Evolutionary conservation across 2,113 vertebrate species (phyloP).

Genomic region (Progne subis): DNA sequence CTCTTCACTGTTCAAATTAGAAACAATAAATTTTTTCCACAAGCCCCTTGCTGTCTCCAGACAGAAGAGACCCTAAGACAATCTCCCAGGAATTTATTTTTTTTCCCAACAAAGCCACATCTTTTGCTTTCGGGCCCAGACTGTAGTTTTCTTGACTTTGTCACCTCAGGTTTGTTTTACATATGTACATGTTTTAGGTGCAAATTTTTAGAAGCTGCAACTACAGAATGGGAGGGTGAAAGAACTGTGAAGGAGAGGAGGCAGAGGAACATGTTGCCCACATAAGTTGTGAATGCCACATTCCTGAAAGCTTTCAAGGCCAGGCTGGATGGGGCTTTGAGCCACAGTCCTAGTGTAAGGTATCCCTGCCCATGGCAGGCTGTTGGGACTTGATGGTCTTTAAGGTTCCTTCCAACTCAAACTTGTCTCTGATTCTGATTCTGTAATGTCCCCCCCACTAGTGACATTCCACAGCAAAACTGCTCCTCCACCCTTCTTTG

Average conservation of each 20-base stretch:
- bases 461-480: not conserved
- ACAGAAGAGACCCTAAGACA: fast-evolving
- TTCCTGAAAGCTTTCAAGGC: not conserved
- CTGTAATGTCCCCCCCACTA: not conserved
- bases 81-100: not conserved
- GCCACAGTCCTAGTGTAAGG: not conserved
- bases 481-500: not conserved
- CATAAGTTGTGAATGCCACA: not conserved
- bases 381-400: not conserved
- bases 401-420: not conserved
- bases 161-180: not conserved
- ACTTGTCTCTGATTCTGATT: not conserved
- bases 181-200: not conserved
- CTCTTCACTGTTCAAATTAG: not conserved
- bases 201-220: not conserved
- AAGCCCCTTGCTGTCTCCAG: not conserved
- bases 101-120: not conserved
- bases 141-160: not conserved
- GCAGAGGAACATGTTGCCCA: no score
- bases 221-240: not conserved
- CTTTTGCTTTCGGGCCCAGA: not conserved
- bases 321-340: not conserved
- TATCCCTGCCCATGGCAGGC: not conserved
- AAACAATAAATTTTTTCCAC: not conserved
- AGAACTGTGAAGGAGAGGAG: not conserved